Percentiles rank a stretch among this genome's conserved stretches.
These are phyloP conservation scores for Melinopterus prodromus DNA, from an alignment of 2,888 invertebrate species.

Conservation along the genomic window DNA sequence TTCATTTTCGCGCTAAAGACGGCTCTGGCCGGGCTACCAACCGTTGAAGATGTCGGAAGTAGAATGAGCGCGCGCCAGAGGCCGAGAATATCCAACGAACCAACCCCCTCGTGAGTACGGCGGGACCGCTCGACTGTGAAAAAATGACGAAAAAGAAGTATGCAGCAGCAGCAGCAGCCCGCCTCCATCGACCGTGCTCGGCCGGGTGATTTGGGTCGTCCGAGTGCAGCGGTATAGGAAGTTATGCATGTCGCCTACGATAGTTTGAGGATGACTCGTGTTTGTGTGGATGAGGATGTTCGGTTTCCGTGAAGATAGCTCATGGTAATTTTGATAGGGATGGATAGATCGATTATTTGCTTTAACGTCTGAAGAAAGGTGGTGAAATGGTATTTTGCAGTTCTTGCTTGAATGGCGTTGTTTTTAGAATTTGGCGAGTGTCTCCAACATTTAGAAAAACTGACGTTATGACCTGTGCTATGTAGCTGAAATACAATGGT, in stretches of 20 bases:
- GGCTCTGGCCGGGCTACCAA: background rate
- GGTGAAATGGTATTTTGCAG: background rate
- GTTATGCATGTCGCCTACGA: background rate
- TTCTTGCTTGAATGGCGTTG: too few species aligned
- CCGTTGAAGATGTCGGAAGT: background rate
- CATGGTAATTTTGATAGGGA: background rate
- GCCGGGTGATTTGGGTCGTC: background rate
- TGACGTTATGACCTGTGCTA: too few species aligned
- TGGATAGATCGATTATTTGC: background rate
- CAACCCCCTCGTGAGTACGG: background rate
- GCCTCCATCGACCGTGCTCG: slow-evolving; percentile 4
- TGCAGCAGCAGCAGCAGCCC: slow-evolving; percentile 4
- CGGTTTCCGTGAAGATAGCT: background rate
- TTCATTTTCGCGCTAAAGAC: background rate
- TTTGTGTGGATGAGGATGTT: background rate
- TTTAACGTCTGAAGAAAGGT: background rate
- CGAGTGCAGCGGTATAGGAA: background rate
- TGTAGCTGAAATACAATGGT: too few species aligned
- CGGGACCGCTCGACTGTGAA: background rate
- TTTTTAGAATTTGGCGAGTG: too few species aligned
- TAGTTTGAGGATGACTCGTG: background rate
- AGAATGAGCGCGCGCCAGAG: background rate
- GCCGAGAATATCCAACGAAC: slow-evolving; percentile 4
- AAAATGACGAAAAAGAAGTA: background rate
- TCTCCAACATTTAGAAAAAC: too few species aligned